A percentile compares a stretch with the other conserved stretches of the same genome.
These are phyloP conservation scores for Orthonyx spaldingii DNA, from an alignment of 2,113 vertebrate species.

Conservation along the genomic window DNA sequence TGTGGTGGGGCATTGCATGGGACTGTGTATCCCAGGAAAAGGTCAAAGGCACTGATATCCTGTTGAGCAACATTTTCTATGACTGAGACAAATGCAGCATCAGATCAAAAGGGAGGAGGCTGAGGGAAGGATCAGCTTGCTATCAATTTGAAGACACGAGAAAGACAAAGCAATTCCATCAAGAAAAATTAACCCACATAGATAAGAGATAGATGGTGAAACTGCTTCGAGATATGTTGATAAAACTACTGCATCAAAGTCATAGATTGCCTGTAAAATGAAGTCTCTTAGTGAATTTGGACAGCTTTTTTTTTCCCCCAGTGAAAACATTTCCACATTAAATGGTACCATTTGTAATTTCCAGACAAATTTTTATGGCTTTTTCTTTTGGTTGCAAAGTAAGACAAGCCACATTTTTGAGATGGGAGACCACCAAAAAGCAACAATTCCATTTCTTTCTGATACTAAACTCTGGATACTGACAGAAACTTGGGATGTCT, in stretches of 20 bases:
- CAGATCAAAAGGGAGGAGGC: slow-evolving; percentile 56
- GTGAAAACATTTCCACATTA: background rate
- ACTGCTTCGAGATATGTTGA: background rate
- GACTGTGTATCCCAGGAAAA: slow-evolving; percentile 43
- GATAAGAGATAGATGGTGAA: slow-evolving; percentile 19
- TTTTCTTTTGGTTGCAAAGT: background rate
- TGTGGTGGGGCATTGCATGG: background rate
- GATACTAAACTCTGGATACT: background rate
- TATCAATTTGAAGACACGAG: slow-evolving; percentile 40
- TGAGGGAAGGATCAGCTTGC: slow-evolving; percentile 35
- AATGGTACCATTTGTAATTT: background rate
- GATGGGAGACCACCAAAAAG: background rate
- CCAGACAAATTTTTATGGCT: background rate
- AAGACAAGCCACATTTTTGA: rapidly evolving
- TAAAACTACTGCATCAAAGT: background rate
- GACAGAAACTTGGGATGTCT: background rate
- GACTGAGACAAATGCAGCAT: slow-evolving; percentile 55
- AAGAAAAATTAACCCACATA: slow-evolving; percentile 49
- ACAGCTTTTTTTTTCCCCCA: background rate
- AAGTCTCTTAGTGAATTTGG: background rate
- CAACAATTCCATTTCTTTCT: background rate
- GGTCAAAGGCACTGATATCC: slow-evolving; percentile 61
- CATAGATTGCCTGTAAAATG: background rate
- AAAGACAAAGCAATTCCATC: slow-evolving; percentile 54
- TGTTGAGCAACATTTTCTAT: slow-evolving; percentile 66